Percentiles rank a stretch among this genome's conserved stretches.
Evolutionary conservation across 2,113 vertebrate genomes (phyloP).

Genomic region (Etia nguti): DNA sequence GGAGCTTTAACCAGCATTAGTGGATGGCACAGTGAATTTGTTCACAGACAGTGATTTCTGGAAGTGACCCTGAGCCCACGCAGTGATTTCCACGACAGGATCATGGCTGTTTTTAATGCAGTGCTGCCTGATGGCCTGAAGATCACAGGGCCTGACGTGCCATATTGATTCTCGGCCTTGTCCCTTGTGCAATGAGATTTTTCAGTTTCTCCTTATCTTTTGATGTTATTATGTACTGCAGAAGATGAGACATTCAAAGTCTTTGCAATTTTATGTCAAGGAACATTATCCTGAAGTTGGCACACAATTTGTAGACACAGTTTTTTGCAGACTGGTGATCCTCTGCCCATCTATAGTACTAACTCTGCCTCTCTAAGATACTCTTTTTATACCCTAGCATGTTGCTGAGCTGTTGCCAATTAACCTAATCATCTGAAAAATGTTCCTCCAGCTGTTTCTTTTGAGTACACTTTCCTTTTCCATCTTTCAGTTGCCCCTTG

Average conservation of each 20-base stretch:
- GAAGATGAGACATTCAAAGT: neutral
- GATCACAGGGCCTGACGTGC: rapidly evolving
- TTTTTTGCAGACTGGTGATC: neutral
- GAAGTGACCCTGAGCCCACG: neutral
- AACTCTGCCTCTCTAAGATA: neutral
- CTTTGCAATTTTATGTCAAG: neutral
- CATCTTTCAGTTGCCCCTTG: neutral
- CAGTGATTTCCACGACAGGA: neutral
- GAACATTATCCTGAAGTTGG: neutral
- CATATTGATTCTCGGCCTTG: neutral
- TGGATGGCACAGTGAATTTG: neutral
- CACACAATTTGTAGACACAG: neutral
- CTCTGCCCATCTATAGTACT: neutral
- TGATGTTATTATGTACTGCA: neutral
- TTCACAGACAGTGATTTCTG: neutral
- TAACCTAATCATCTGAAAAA: neutral
- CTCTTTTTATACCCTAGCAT: neutral
- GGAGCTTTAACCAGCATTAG: neutral
- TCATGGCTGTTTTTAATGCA: neutral
- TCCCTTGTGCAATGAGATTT: neutral
- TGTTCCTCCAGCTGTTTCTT: neutral
- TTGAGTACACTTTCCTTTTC: neutral
- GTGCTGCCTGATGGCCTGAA: neutral
- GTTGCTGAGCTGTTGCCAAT: neutral
- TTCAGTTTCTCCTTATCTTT: neutral